A percentile compares a stretch with the other conserved stretches of the same genome.
Evolutionary conservation across 1,140 invertebrate species (phyloP).

Genomic region (Doryteuthis pealeii): DNA sequence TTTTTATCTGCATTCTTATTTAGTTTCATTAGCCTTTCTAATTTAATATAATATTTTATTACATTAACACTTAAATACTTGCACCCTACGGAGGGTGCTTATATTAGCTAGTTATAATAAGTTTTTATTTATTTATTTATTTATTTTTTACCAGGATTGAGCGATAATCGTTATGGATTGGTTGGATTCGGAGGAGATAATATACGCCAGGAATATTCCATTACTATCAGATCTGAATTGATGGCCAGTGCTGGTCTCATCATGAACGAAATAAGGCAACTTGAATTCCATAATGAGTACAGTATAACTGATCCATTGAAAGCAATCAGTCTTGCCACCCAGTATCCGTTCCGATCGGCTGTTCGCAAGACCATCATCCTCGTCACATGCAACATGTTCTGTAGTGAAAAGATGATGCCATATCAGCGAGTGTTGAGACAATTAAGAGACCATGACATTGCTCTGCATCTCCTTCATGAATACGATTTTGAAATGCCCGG

Average conservation of each 20-base stretch:
- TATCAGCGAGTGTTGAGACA: not conserved
- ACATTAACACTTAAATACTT: no score
- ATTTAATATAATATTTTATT: no score
- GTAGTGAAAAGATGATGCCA: not conserved
- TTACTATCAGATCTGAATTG: not conserved
- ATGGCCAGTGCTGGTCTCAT: not conserved
- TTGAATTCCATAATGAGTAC: conserved; percentile 10
- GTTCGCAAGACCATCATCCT: conserved; percentile 82
- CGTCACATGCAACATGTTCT: conserved; percentile 68
- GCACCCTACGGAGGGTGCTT: no score
- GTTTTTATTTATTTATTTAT: no score
- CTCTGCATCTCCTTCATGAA: conserved; percentile 78
- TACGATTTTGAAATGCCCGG: conserved; percentile 34
- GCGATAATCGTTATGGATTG: conserved; percentile 71
- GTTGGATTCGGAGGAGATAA: conserved; percentile 76
- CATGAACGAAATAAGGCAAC: conserved; percentile 8
- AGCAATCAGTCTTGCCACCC: conserved; percentile 74
- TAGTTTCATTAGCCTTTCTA: no score
- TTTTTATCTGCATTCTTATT: no score
- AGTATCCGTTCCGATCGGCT: conserved; percentile 78
- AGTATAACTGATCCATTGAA: conserved; percentile 61
- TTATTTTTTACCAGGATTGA: conserved; percentile 39
- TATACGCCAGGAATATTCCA: not conserved
- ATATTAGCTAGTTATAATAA: no score
- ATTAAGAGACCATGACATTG: conserved; percentile 68